Evolutionary conservation across 2,113 vertebrate genomes (phyloP).

Genomic region (Ceratotherium simum): DNA sequence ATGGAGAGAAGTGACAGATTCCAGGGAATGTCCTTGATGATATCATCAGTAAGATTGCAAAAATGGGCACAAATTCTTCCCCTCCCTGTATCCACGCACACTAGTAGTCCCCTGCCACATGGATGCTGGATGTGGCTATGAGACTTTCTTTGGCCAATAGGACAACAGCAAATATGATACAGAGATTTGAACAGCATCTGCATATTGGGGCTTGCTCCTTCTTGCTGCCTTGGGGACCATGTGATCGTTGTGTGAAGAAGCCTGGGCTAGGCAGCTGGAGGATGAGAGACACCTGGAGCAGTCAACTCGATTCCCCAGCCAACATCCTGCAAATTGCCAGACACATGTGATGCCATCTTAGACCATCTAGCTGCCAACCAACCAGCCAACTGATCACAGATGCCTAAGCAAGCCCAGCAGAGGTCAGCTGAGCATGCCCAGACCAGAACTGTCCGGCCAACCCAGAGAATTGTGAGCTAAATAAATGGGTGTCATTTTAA

Average conservation of each 20-base stretch:
- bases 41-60: accelerated
- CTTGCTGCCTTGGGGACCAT: neutral
- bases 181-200: neutral
- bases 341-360: neutral
- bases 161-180: neutral
- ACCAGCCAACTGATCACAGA: neutral
- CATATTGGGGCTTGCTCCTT: neutral
- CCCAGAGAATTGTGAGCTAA: neutral
- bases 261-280: accelerated
- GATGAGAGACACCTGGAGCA: neutral
- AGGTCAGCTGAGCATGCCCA: neutral
- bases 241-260: neutral
- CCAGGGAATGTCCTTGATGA: neutral
- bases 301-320: neutral
- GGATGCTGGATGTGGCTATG: neutral
- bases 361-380: neutral
- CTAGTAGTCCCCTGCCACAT: accelerated
- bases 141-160: neutral
- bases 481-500: neutral
- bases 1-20: neutral
- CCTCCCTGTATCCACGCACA: neutral
- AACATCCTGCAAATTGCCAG: neutral
- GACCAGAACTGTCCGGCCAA: neutral
- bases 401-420: neutral
- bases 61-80: neutral